Evolutionary conservation across 2,113 vertebrate species (phyloP), one percentile per base, ranked within the genome.

Genomic region (Herpailurus yagouaroundi): DNA sequence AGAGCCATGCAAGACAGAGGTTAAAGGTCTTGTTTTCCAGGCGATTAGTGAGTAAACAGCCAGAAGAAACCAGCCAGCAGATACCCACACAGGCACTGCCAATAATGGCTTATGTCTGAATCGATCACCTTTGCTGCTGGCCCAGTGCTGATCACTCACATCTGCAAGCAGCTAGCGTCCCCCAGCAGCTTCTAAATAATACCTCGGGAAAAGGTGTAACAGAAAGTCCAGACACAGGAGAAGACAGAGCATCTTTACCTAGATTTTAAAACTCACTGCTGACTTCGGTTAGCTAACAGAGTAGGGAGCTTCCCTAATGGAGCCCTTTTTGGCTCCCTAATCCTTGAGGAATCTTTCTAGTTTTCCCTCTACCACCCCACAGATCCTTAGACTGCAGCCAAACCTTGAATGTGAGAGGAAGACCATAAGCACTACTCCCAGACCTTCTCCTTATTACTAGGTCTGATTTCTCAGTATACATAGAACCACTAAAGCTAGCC

Each of bases 181-280:
- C 60, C 31, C 7, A 48, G 82, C 18, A 66, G 45, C 71, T 63
- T 52, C 85, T 36, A 66, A 79, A 21, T 68, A 55, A 89, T 4
- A 68, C 10, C 29, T 68, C 29, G 29, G 66, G 50, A 55, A 33
- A 84, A 66, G n/a, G 4, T 48, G 25, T 41, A 84, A 80, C 11
- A 92, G 71, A 84, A 93, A 66, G 23, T 63, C 36, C 74, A 71
- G 45, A 66, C 68, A 57, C 0, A 2, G 71, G 55, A 79, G 69
- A 84, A 80, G 27, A 83, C 1, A 83, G 2, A n/a, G 82, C 4
- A 7, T n/a, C 45, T 82, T 64, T n/a, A 27, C 36, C 2, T 89
- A 85, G 57, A 85, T 77, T 95, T 94, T 89, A 50, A 66, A 95
- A 77, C n/a, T 60, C 63, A 19, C 55, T 31, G 50, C 52, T 7